Evolutionary conservation across 2,113 vertebrate genomes (phyloP), one percentile per base, ranked within the genome.

Genomic region (Nymphicus hollandicus): DNA sequence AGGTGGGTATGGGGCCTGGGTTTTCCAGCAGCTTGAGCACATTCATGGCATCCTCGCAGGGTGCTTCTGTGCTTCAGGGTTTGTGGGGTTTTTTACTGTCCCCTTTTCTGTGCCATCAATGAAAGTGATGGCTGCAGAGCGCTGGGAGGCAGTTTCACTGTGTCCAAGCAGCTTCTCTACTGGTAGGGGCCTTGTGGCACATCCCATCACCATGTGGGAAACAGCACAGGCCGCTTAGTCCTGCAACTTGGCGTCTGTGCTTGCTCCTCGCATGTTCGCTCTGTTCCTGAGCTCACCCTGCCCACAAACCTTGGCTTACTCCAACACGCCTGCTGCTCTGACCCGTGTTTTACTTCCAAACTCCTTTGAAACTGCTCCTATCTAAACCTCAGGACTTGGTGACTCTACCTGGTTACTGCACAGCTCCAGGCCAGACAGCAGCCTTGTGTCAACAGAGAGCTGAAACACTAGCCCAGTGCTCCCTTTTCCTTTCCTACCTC

Each of bases 311-410:
- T 93, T 86, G 95, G 92, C 96, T 95, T 91, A 83, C 77, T 95
- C 86, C 81, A 87, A 68, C 72, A 37, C 14, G 77, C 80, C 92
- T 91, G 95, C 95, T 96, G 90, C 86, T 95, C 91, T 50, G 88
- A 88, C 81, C 88, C 61, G 49, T 41, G 81, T 76, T 92, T 91
- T 81, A 85, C 65, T 96, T 89, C 56, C 41, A 27, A 89, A 79
- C 66, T 89, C 35, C 86, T 96, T 92, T 89, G 95, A 96, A 96
- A 92, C 73, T 52, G 86, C 72, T 95, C 94, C 91, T 84, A 79
- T 86, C 88, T 69, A 95, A 96, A 91, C 73, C 56, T 61, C 11
- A 1, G 2, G 9, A 27, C 49, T 69, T 0, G 8, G 65, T 78
- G 82, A 71, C 65, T 91, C 79, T 91, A 95, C 92, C 95, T 93